Percentiles rank a stretch among this genome's conserved stretches.
These are phyloP conservation scores for Poecilia gillii DNA, from an alignment of 2,797 vertebrate genomes.

Conservation along the genomic window DNA sequence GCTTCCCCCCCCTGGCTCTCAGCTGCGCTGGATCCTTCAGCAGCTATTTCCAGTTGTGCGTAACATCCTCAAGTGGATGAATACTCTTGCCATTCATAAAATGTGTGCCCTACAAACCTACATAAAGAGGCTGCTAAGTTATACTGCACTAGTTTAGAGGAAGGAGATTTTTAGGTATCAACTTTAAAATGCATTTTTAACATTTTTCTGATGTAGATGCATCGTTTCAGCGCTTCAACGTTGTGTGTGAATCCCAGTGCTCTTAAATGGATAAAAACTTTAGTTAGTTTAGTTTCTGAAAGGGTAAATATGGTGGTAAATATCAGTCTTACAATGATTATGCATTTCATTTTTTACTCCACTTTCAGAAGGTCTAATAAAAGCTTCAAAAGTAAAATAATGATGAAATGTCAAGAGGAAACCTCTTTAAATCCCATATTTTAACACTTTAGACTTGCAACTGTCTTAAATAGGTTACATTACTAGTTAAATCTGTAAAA, in stretches of 20 bases:
- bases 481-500: background rate
- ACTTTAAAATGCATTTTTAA: background rate
- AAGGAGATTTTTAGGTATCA: conserved; percentile 2
- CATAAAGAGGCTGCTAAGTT: conserved; percentile 17
- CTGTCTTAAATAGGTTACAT: background rate
- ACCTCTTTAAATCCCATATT: background rate
- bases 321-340: background rate
- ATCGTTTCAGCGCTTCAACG: background rate
- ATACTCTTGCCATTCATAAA: conserved; percentile 37
- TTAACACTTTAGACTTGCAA: background rate
- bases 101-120: conserved; percentile 43
- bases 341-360: background rate
- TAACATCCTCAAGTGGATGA: conserved; percentile 23
- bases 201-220: background rate
- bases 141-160: background rate
- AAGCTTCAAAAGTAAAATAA: background rate
- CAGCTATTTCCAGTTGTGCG: conserved; percentile 28
- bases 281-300: background rate
- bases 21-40: conserved; percentile 31
- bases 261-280: background rate
- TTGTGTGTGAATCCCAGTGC: background rate
- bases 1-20: conserved; percentile 9
- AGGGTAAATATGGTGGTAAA: background rate
- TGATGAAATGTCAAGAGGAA: background rate
- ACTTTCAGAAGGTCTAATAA: background rate